Conservation (phyloP, 2,797 vertebrate species). For the Triplophysa bombifrons region DNA sequence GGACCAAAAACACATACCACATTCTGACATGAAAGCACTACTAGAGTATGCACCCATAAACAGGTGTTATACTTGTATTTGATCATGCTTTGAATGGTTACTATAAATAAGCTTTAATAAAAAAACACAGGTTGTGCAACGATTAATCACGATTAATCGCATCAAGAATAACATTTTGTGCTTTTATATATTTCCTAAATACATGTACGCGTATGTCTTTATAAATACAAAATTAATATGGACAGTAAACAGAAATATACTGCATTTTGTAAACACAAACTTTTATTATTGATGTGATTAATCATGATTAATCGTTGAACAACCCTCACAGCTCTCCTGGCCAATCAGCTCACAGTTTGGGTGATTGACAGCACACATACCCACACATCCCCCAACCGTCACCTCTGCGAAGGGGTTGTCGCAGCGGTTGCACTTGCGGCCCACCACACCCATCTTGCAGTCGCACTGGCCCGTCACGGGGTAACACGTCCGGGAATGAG, state of each 20-base stretch:
- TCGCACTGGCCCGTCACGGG: slow-evolving; percentile 80
- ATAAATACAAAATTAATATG: too few relatives aligned
- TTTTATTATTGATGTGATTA: too few relatives aligned
- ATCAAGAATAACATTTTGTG: too few relatives aligned
- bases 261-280: too few relatives aligned
- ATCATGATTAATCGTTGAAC: too few relatives aligned
- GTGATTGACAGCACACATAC: slow-evolving; percentile 64
- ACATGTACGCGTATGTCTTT: too few relatives aligned
- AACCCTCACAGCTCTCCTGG: not conserved
- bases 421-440: slow-evolving; percentile 87
- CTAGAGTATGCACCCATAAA: not conserved
- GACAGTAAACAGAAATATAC: too few relatives aligned
- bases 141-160: too few relatives aligned
- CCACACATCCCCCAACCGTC: slow-evolving; percentile 82
- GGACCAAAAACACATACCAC: not conserved
- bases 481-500: slow-evolving; percentile 79
- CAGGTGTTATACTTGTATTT: slow-evolving; percentile 23
- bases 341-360: not conserved
- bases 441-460: slow-evolving; percentile 84
- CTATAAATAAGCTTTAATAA: not conserved
- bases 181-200: too few relatives aligned
- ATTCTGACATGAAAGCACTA: slow-evolving; percentile 32
- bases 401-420: slow-evolving; percentile 89
- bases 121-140: not conserved
- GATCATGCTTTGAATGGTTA: slow-evolving; percentile 5